Conservation (phyloP, 2,888 invertebrate genomes). For the Agrochola circellaris region DNA sequence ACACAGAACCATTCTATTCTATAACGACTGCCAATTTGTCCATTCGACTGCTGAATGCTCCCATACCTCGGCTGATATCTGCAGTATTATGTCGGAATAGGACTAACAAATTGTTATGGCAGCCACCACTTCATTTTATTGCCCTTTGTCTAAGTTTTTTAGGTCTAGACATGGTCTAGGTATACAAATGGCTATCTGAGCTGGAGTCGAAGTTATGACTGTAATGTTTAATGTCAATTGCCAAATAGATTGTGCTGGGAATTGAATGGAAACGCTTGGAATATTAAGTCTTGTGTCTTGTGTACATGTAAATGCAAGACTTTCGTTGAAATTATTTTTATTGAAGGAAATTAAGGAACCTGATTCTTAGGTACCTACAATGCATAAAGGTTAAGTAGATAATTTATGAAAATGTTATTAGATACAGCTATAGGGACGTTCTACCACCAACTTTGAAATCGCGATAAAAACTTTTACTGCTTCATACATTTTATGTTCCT, state of each 20-base stretch:
- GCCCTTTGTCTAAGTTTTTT: slow-evolving; percentile 63
- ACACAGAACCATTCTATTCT: slow-evolving; percentile 1
- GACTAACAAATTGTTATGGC: slow-evolving; percentile 60
- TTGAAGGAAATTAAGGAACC: neutral
- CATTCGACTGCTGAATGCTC: slow-evolving; percentile 45
- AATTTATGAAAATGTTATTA: neutral
- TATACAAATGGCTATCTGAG: slow-evolving; percentile 38
- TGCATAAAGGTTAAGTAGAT: neutral
- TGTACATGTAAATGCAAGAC: neutral
- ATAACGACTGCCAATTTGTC: slow-evolving; percentile 61
- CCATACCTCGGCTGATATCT: slow-evolving; percentile 16
- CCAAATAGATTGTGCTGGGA: slow-evolving; percentile 20
- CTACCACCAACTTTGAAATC: neutral
- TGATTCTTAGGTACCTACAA: neutral
- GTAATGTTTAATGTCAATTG: slow-evolving; percentile 32
- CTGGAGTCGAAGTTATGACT: slow-evolving; percentile 32
- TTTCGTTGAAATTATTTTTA: slow-evolving; percentile 1
- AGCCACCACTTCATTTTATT: slow-evolving; percentile 53
- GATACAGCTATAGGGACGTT: neutral
- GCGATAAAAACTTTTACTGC: neutral
- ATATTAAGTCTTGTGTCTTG: neutral
- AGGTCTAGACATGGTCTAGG: slow-evolving; percentile 53
- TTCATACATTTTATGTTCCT: neutral
- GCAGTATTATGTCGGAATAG: slow-evolving; percentile 28
- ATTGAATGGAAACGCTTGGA: slow-evolving; percentile 16